Percentiles rank a stretch among this genome's conserved stretches.
Evolutionary conservation across 2,113 vertebrate species (phyloP).

Genomic region (Montifringilla adamsi): DNA sequence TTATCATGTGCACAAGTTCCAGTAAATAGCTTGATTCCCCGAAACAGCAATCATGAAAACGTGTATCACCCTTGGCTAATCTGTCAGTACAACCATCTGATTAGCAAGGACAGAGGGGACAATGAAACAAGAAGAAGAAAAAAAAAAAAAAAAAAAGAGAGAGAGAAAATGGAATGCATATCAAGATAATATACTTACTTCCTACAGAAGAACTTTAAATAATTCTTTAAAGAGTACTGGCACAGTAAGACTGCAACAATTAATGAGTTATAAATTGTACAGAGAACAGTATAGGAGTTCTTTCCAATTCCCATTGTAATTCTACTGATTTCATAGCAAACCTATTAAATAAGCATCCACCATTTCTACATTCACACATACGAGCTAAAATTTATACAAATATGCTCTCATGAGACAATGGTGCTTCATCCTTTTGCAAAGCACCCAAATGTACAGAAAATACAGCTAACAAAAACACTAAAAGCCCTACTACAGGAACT

Average conservation of each 20-base stretch:
- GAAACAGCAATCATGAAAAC: neutral
- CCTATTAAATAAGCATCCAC: neutral
- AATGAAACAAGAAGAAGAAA: neutral
- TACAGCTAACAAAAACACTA: neutral
- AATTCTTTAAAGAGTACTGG: neutral
- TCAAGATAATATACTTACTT: constrained; percentile 7
- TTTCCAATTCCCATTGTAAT: neutral
- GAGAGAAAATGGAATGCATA: neutral
- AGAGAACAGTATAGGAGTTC: neutral
- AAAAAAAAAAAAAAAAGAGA: neutral
- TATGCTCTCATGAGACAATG: neutral
- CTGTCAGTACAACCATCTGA: constrained; percentile 14
- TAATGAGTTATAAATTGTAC: neutral
- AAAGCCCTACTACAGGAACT: neutral
- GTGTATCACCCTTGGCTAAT: constrained; percentile 1
- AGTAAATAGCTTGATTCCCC: constrained; percentile 7
- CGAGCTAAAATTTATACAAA: neutral
- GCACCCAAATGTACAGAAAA: neutral
- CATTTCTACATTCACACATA: neutral
- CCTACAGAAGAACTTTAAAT: neutral
- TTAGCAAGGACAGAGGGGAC: constrained; percentile 32
- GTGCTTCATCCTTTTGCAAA: neutral
- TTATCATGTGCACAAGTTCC: neutral
- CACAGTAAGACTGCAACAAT: neutral
- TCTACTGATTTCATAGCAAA: neutral